Percentiles rank a stretch among this genome's conserved stretches.
These are phyloP conservation scores for Agrochola macilenta DNA, from an alignment of 2,888 invertebrate species.

Conservation along the genomic window DNA sequence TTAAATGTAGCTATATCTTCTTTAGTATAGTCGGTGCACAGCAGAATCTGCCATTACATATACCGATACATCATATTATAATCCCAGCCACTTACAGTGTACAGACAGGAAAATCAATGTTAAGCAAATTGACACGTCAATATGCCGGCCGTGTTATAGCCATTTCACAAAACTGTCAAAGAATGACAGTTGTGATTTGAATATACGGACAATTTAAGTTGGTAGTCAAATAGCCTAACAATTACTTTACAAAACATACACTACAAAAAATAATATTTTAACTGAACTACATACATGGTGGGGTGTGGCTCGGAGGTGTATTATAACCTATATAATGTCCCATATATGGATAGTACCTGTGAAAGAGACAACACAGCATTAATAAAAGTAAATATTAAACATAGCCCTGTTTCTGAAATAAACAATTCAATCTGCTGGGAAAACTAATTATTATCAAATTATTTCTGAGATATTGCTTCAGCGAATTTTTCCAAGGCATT, in stretches of 20 bases:
- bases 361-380: slow-evolving; percentile 47
- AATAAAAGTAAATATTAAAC: background rate
- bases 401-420: background rate
- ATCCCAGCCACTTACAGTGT: background rate
- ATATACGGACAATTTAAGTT: background rate
- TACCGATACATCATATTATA: slow-evolving; percentile 2
- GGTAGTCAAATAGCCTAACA: background rate
- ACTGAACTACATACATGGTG: slow-evolving; percentile 81
- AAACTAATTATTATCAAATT: background rate
- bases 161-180: background rate
- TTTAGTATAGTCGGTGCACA: background rate
- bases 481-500: background rate
- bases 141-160: background rate
- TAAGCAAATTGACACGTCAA: background rate
- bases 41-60: background rate
- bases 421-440: background rate
- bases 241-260: slow-evolving; percentile 1
- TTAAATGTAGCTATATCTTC: background rate
- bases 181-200: background rate
- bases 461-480: background rate
- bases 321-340: slow-evolving; percentile 82
- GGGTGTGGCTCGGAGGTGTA: slow-evolving; percentile 80
- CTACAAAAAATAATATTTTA: slow-evolving; percentile 33
- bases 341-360: slow-evolving; percentile 85
- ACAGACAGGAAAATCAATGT: background rate